Base-by-base conservation (phyloP, 1,140 invertebrate species). In the Macrosteles quadrilineatus region DNA sequence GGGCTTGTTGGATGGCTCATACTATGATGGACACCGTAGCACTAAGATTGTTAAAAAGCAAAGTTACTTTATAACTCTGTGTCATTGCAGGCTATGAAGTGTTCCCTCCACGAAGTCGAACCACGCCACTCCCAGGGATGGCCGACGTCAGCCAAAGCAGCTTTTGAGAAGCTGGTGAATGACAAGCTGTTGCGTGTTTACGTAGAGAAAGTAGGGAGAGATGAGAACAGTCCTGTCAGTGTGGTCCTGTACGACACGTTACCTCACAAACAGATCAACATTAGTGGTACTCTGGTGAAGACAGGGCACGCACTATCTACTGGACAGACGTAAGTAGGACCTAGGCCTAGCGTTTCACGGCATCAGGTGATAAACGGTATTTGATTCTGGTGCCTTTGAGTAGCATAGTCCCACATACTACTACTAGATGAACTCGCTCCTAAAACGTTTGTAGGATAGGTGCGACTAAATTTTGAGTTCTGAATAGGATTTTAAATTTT, bases 81-180 rank as follows among this genome's bases (percentile, higher is more conserved):
- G n/a, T n/a, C n/a, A n/a, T 72, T 71, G 31, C 32, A 84, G 82
- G 81, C 80, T 1, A 78, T 81, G 23, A 78, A 74, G 67, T 69
- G 82, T 29, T 67, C 73, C 0, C 62, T 83, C 4, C 75, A 57
- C 69, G 77, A 81, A 21, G 66, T 83, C 0, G 62, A 31, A 29
- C 47, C 72, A 17, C 29, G 71, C 0, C 50, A 75, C 3, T 57
- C 63, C 17, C 36, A 69, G 0, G 29, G 73, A 3, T 83, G 78
- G 80, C 67, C 31, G 23, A 1, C 4, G 2, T 72, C 73, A n/a
- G 27, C 70, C 0, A 73, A 17, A 0, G 9, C 45, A 19, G 75
- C 59, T 3, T 53, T 81, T 32, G n/a, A 45, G 2, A 11, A 70
- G 21, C 25, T 59, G 2, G 55, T 23, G 21, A 59, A 4, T 3